A percentile compares a stretch with the other conserved stretches of the same genome.
Conservation (phyloP, 2,113 vertebrate genomes). For the Perca flavescens region DNA sequence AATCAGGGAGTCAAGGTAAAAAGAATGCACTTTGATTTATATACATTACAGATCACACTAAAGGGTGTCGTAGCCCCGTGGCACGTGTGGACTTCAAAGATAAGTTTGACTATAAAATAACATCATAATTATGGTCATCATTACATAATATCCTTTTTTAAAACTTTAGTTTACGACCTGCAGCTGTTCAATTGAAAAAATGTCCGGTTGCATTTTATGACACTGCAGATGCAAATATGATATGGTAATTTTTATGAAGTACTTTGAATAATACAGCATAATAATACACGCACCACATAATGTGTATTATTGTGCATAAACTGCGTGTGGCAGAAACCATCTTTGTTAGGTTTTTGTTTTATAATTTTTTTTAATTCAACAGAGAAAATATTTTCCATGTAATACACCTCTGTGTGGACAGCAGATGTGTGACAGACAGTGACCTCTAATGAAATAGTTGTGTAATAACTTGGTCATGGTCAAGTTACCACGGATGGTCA, state of each 20-base stretch:
- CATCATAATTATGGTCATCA: neutral
- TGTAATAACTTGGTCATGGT: neutral
- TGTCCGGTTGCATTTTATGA: neutral
- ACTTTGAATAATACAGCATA: neutral
- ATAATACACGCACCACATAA: neutral
- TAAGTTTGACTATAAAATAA: neutral
- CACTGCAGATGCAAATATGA: neutral
- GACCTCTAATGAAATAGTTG: neutral
- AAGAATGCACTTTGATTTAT: neutral
- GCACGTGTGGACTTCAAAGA: neutral
- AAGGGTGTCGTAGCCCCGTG: neutral
- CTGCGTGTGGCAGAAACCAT: neutral
- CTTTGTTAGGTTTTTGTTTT: neutral
- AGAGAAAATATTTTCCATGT: neutral
- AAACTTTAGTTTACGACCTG: neutral
- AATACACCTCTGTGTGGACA: neutral
- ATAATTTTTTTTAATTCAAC: neutral
- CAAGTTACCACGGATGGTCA: neutral
- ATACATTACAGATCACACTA: neutral
- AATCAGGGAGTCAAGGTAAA: neutral
- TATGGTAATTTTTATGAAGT: neutral
- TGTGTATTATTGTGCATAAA: neutral
- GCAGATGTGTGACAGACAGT: neutral
- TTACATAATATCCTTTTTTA: neutral
- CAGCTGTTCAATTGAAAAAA: conserved; percentile 4